Base-by-base conservation (phyloP, 92 coral and sea anemone species). In the Zoanthus sociatus region DNA sequence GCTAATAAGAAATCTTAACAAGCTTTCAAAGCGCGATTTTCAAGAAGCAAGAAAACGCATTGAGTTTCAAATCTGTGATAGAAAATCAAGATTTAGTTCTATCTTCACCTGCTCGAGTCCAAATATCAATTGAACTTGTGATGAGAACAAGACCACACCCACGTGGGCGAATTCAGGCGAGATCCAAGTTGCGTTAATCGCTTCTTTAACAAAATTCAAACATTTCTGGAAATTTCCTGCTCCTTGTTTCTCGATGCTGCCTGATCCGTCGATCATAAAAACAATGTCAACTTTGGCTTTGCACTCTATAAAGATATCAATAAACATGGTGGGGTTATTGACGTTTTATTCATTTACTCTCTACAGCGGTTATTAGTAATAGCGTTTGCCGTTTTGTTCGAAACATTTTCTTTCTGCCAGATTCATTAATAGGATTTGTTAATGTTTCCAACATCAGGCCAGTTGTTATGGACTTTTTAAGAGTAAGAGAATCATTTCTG, bases 221-320 rank as follows among this genome's bases (percentile, higher is more conserved):
- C 93, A 92, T 64, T 91, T 92, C 84, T 91, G 87, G 50, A 88
- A 91, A 71, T 93, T 92, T 42, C 93, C 93, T 61, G 44, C 70
- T 50, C 93, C 93, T 12, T 56, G 31, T 83, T 87, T 87, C 76
- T 90, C 88, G 33, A 90, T 87, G 53, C 93, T 90, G 6, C 79
- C 84, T 12, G 93, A 90, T 21, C 93, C 88, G 77, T 90, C 93
- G 30, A 90, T 73, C 69, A 90, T 14, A 64, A 90, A 90, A 17
- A 76, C 93, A 31, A 90, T 83, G 17, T 90, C 93, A 20, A 90
- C 88, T 83, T 87, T 87, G 56, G 91, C 88, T 53, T 87, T 90
- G 71, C 93, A 90, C 64, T 87, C 93, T 90, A 46, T 5, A 21
- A 46, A 13, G 60, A 5, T 42, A 72, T 13, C 47, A 81, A 30